Percentiles rank a stretch among this genome's conserved stretches.
These are phyloP conservation scores for Actinostola sp. DNA, from an alignment of 92 coral and sea anemone species.

Conservation along the genomic window DNA sequence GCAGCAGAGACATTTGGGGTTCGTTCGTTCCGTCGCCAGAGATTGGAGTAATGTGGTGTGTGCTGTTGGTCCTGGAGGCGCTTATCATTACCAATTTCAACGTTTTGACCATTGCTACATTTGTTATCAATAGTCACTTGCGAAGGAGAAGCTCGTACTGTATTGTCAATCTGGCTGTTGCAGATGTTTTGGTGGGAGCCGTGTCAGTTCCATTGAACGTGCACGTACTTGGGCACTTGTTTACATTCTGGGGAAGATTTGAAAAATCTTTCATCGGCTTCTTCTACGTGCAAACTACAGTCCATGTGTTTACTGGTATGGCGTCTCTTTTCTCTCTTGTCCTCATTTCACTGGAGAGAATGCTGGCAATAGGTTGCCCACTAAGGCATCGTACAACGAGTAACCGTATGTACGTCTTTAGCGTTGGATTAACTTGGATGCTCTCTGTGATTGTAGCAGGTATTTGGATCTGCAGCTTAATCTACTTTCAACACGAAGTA, in stretches of 20 bases:
- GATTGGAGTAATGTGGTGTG: constrained; percentile 20
- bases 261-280: neutral
- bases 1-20: too few relatives aligned
- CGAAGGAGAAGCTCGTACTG: constrained; percentile 31
- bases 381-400: constrained; percentile 30
- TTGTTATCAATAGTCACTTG: constrained; percentile 12
- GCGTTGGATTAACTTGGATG: constrained; percentile 24
- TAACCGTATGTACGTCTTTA: constrained; percentile 6
- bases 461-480: constrained; percentile 26
- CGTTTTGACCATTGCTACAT: constrained; percentile 29
- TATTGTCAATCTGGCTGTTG: constrained; percentile 34
- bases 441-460: constrained; percentile 16
- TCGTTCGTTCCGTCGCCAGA: neutral
- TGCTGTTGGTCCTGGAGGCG: constrained; percentile 1
- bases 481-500: constrained; percentile 8
- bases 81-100: constrained; percentile 23
- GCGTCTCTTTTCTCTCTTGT: constrained; percentile 28
- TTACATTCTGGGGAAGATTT: constrained; percentile 20
- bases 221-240: constrained; percentile 4
- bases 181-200: constrained; percentile 29
- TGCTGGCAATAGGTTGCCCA: constrained; percentile 38
- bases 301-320: constrained; percentile 38
- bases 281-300: neutral
- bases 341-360: constrained; percentile 31
- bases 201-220: constrained; percentile 29